phyloP scores from a whole-genome alignment of 2,113 vertebrate genomes.

The Datnioides undecimradiatus region DNA sequence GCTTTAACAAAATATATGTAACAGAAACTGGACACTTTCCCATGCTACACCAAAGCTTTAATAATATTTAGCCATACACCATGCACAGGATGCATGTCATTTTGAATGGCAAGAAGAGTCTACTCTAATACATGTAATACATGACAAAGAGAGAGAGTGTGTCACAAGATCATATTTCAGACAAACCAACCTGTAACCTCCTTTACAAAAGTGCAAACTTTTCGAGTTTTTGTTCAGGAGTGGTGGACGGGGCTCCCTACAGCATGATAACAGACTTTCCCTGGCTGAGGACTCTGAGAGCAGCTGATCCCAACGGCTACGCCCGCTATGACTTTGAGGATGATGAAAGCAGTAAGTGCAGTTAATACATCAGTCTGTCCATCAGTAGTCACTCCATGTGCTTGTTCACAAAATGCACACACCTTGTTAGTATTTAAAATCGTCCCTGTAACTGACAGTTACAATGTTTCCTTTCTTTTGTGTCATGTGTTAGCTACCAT shows the following conservation, averaged over 20 bases:
- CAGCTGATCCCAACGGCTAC: conserved; percentile 95
- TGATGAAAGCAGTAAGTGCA: conserved; percentile 94
- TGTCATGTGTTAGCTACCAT: conserved; percentile 88
- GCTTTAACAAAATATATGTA: no score
- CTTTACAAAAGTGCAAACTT: no score
- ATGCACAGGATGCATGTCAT: not conserved
- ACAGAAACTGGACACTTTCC: no score
- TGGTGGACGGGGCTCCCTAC: conserved; percentile 95
- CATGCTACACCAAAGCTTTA: not conserved
- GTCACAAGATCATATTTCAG: not conserved
- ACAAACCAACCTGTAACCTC: no score
- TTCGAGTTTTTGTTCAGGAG: conserved; percentile 81
- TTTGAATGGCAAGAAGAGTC: not conserved
- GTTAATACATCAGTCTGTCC: not conserved
- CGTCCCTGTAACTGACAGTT: not conserved
- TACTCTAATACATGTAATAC: no score
- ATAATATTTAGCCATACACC: not conserved
- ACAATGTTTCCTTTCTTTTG: not conserved
- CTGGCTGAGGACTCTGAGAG: conserved; percentile 94
- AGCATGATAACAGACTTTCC: conserved; percentile 99
- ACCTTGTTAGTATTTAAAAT: not conserved
- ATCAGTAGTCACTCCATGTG: not conserved
- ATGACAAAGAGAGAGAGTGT: no score
- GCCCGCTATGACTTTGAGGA: conserved; percentile 98
- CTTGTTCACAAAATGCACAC: not conserved